Conservation (phyloP, 2,888 invertebrate genomes). For the Parnassius apollo region DNA sequence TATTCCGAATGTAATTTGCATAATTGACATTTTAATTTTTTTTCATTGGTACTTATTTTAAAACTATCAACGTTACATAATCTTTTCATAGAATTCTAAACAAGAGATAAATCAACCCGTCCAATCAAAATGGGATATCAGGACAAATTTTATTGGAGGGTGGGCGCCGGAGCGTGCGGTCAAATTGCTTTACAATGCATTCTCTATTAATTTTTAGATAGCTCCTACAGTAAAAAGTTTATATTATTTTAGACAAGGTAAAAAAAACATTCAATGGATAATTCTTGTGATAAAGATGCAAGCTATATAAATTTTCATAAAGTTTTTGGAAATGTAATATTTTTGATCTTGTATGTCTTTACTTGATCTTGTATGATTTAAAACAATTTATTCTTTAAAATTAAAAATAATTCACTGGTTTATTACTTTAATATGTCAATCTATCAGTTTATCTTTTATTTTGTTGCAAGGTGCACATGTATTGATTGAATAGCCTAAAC, state of each 20-base stretch:
- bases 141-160: conserved; percentile 73
- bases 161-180: conserved; percentile 69
- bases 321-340: no score
- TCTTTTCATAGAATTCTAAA: conserved; percentile 54
- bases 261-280: not conserved
- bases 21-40: conserved; percentile 5
- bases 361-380: no score
- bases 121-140: conserved; percentile 78
- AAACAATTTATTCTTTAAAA: no score
- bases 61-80: conserved; percentile 53
- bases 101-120: conserved; percentile 77
- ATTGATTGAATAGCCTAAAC: not conserved
- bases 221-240: conserved; percentile 28
- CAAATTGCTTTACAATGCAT: conserved; percentile 73
- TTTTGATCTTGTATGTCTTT: no score
- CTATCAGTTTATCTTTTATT: no score
- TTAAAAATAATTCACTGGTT: no score
- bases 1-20: no score
- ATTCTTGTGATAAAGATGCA: not conserved
- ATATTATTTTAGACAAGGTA: conserved; percentile 9
- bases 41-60: conserved; percentile 15
- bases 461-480: no score
- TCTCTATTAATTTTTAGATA: conserved; percentile 64
- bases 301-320: no score
- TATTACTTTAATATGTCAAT: no score